Evolutionary conservation across 1,140 invertebrate species (phyloP), one percentile per base, ranked within the genome.

Genomic region (Hyles euphorbiae): DNA sequence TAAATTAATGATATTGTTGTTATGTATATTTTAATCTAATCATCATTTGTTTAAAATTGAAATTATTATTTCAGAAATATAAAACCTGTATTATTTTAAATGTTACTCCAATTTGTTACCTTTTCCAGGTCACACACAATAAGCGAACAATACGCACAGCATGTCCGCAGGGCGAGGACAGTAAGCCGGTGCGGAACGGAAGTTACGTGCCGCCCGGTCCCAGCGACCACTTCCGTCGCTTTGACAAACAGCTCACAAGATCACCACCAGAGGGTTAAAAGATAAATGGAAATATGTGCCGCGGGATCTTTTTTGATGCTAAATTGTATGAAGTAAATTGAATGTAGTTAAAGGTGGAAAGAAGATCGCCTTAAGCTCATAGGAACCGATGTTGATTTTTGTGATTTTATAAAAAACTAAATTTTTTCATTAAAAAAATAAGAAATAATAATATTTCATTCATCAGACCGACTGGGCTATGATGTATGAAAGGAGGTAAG

Each of bases 181-280:
- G 36, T 5, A 50, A 56, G 46, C 53, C 68, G 22, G 22, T 22
- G 22, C 22, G 22, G 2, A 22, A 22, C 22, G 72, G 72, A 79
- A 70, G 68, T 75, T 67, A 69, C 67, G 72, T 65, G 61, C 65
- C 61, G 60, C 63, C 63, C 48, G 52, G 54, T 57, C 71, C 66
- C 67, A 48, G 53, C 58, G 69, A 65, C 77, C 79, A 70, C 77
- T 73, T 83, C 78, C 80, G 80, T 52, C 70, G 67, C 73, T 81
- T 81, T 82, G 76, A 76, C 76, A 80, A 80, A 82, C 76, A 67
- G 63, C 72, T 66, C 61, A 8, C 70, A 72, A 60, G 68, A 61
- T 72, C 57, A 62, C 65, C 58, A 63, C 54, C 65, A 58, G 67
- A 67, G 70, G 66, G 67, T 67, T 67, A 65, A 62, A 65, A 63